phyloP scores from a whole-genome alignment of 1,140 invertebrate genomes.

The Onthophagus taurus region DNA sequence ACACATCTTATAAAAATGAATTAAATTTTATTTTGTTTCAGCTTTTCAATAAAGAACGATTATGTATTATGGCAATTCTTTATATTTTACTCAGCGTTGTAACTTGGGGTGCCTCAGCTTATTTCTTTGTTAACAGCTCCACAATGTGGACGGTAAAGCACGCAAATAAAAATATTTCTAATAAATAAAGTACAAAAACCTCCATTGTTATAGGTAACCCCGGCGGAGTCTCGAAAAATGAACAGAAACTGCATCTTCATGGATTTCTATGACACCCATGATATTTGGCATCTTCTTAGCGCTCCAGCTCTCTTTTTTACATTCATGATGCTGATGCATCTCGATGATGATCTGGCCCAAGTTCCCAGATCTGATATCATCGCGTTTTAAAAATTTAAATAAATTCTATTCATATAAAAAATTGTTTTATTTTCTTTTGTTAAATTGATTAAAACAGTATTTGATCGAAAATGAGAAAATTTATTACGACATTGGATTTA shows the following conservation, averaged over 20 bases:
- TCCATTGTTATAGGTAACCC: conserved; percentile 42
- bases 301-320: conserved; percentile 58
- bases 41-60: conserved; percentile 57
- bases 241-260: conserved; percentile 56
- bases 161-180: not conserved
- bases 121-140: conserved; percentile 66
- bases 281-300: conserved; percentile 65
- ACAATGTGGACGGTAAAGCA: conserved; percentile 65
- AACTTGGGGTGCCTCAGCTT: conserved; percentile 58
- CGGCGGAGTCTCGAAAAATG: conserved; percentile 52
- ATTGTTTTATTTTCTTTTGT: conserved; percentile 2
- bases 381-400: conserved; percentile 28
- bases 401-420: not conserved
- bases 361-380: conserved; percentile 20
- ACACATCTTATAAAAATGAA: not conserved
- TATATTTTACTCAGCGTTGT: conserved; percentile 56
- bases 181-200: not conserved
- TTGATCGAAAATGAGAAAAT: too few species aligned
- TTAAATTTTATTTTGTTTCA: conserved; percentile 33
- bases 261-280: conserved; percentile 61
- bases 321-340: conserved; percentile 45
- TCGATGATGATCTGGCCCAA: conserved; percentile 31
- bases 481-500: too few species aligned
- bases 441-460: too few species aligned
- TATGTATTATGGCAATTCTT: conserved; percentile 50